Conservation (phyloP, 2,797 vertebrate genomes). For the Melanogrammus aeglefinus region DNA sequence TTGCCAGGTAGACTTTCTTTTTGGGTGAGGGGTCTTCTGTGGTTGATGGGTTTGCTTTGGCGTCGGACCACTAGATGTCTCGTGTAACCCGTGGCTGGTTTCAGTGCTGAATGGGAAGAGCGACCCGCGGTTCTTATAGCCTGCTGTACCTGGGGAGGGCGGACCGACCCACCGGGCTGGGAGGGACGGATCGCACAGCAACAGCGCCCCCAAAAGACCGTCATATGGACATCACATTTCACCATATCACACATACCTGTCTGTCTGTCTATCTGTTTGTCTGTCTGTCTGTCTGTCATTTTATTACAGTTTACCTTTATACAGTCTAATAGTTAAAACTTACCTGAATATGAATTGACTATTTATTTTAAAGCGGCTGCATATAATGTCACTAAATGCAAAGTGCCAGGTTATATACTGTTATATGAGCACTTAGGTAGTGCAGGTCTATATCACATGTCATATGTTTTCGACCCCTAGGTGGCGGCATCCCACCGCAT, state of each 20-base stretch:
- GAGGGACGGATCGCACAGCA: slow-evolving; percentile 21
- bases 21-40: slow-evolving; percentile 29
- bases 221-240: neutral
- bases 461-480: slow-evolving; percentile 36
- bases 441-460: neutral
- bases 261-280: neutral
- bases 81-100: slow-evolving; percentile 38
- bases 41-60: slow-evolving; percentile 39
- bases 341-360: neutral
- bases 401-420: neutral
- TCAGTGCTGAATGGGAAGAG: slow-evolving; percentile 49
- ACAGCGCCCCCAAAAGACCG: slow-evolving; percentile 67
- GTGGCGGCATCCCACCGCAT: slow-evolving; percentile 57
- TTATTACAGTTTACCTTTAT: neutral
- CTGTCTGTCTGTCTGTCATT: neutral
- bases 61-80: slow-evolving; percentile 55
- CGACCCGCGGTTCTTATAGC: slow-evolving; percentile 57
- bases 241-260: neutral
- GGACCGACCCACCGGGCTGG: slow-evolving; percentile 11
- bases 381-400: neutral
- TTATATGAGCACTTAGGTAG: neutral
- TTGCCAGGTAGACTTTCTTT: neutral
- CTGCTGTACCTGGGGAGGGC: slow-evolving; percentile 53
- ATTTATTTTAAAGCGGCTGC: too few species aligned
- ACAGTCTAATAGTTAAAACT: neutral